phyloP scores from a whole-genome alignment of 2,888 invertebrate species.

The Pollenia labialis region DNA sequence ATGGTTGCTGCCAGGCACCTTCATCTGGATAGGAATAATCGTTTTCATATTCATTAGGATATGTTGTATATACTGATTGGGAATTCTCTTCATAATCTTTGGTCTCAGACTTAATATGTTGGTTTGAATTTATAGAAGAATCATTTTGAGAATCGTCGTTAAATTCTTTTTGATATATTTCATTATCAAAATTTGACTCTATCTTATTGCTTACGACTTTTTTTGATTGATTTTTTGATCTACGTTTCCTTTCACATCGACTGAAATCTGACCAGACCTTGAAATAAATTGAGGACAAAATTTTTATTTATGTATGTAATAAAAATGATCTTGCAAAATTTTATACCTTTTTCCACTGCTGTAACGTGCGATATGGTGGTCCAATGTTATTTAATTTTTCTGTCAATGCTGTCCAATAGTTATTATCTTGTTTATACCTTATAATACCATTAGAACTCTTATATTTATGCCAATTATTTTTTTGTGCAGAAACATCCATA shows the following conservation, averaged over 20 bases:
- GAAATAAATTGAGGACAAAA: background rate
- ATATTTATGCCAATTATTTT: background rate
- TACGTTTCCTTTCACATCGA: constrained; percentile 45
- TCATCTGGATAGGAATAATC: constrained; percentile 60
- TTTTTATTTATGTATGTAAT: background rate
- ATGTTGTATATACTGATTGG: constrained; percentile 38
- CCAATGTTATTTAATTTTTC: constrained; percentile 62
- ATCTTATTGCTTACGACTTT: background rate
- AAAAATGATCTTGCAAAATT: background rate
- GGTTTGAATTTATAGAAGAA: background rate
- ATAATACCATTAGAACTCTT: background rate
- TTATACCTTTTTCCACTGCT: constrained; percentile 68
- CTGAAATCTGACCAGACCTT: constrained; percentile 69
- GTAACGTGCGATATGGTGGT: constrained; percentile 63
- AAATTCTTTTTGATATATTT: background rate
- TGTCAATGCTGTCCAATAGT: constrained; percentile 51
- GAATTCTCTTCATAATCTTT: constrained; percentile 37
- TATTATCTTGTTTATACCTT: constrained; percentile 31
- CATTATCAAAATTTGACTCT: background rate
- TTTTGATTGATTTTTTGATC: constrained; percentile 4
- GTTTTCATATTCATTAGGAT: constrained; percentile 51
- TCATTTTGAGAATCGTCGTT: background rate
- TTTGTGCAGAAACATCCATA: constrained; percentile 11
- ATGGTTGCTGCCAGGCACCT: background rate
- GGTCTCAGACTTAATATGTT: constrained; percentile 25